phyloP scores from a whole-genome alignment of 2,888 invertebrate genomes.

The Atherix ibis region DNA sequence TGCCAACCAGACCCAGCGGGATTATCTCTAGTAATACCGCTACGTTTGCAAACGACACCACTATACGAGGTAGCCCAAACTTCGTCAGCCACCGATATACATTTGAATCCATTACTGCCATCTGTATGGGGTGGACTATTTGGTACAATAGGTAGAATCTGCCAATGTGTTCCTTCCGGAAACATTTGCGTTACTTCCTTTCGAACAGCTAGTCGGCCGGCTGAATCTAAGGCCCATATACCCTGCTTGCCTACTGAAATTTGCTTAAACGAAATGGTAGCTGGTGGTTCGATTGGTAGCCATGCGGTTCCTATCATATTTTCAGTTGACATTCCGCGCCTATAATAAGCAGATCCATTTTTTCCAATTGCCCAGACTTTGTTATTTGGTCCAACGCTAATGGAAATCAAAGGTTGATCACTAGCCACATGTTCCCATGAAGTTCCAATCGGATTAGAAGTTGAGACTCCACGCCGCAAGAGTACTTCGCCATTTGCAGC shows the following conservation, averaged over 20 bases:
- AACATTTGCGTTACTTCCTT: constrained; percentile 58
- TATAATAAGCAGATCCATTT: constrained; percentile 67
- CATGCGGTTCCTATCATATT: constrained; percentile 55
- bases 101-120: constrained; percentile 42
- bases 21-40: constrained; percentile 56
- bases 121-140: constrained; percentile 41
- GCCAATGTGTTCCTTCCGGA: constrained; percentile 78
- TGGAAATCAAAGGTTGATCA: constrained; percentile 61
- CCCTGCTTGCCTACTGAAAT: constrained; percentile 55
- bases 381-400: constrained; percentile 47
- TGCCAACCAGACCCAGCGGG: constrained; percentile 69
- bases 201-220: constrained; percentile 58
- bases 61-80: constrained; percentile 64
- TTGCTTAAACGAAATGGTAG: constrained; percentile 50
- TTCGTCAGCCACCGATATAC: constrained; percentile 54
- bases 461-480: constrained; percentile 60
- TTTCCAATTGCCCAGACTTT: constrained; percentile 75
- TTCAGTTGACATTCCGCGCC: constrained; percentile 54
- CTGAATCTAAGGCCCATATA: constrained; percentile 68
- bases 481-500: constrained; percentile 77
- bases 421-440: constrained; percentile 38
- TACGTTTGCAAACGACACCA: constrained; percentile 52
- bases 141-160: constrained; percentile 43
- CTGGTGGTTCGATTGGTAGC: constrained; percentile 63
- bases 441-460: constrained; percentile 53